These are phyloP conservation scores for Zalophus californianus DNA, from an alignment of 2,797 vertebrate genomes.

Conservation along the genomic window DNA sequence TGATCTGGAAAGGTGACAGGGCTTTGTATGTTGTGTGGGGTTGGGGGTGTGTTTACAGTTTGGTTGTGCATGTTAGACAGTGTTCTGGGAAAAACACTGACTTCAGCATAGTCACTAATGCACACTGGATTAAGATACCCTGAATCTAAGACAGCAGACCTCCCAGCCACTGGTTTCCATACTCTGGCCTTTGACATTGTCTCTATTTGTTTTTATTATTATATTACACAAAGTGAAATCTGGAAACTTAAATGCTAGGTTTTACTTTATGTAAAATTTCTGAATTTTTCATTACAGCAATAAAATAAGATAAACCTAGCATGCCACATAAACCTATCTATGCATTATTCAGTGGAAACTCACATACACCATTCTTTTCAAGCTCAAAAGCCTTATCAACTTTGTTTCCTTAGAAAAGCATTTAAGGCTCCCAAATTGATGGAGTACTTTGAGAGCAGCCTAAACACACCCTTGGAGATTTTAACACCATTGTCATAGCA, in stretches of 20 bases:
- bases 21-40: neutral
- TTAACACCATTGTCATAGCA: slow-evolving; percentile 47
- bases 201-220: neutral
- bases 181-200: neutral
- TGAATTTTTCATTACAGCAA: neutral
- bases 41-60: neutral
- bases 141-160: neutral
- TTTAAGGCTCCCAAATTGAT: slow-evolving; percentile 39
- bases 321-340: neutral
- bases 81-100: neutral
- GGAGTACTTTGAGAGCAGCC: slow-evolving; percentile 31
- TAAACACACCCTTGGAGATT: slow-evolving; percentile 61
- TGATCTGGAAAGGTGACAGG: neutral
- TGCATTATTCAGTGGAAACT: neutral
- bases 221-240: neutral
- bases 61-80: neutral
- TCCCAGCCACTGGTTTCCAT: neutral
- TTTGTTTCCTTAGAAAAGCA: slow-evolving; percentile 61
- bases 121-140: neutral
- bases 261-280: slow-evolving; percentile 46
- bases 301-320: neutral
- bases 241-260: neutral
- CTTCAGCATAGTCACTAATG: neutral
- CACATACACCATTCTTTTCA: neutral
- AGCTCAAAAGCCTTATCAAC: slow-evolving; percentile 28